Percentiles rank a stretch among this genome's conserved stretches.
Conservation (phyloP, 2,113 vertebrate species). For the Dasypus novemcinctus region DNA sequence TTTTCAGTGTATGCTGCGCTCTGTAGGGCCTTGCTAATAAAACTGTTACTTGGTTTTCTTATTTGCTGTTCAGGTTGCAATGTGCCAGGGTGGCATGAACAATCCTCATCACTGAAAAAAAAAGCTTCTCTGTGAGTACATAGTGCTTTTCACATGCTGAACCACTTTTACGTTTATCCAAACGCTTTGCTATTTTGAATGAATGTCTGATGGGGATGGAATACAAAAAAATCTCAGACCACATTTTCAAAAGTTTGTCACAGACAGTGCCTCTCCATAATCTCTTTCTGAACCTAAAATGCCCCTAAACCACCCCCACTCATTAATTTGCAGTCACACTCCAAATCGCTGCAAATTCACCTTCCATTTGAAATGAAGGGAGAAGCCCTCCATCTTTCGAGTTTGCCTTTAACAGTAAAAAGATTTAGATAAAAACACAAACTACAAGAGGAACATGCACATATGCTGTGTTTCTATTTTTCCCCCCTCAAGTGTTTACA, state of each 20-base stretch:
- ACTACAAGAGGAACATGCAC: not conserved
- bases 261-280: not conserved
- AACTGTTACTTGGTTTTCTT: not conserved
- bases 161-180: not conserved
- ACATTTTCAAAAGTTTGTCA: not conserved
- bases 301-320: not conserved
- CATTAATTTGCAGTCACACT: not conserved
- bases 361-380: not conserved
- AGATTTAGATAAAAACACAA: not conserved
- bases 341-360: not conserved
- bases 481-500: conserved; percentile 1
- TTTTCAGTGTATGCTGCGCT: not conserved
- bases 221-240: not conserved
- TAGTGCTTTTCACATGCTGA: not conserved
- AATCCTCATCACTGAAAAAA: not conserved
- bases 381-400: not conserved
- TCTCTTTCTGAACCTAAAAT: not conserved
- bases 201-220: not conserved
- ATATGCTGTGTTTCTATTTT: not conserved
- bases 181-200: not conserved
- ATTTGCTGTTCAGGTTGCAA: not conserved
- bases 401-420: conserved; percentile 12
- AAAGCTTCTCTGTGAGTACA: not conserved
- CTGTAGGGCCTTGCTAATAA: not conserved
- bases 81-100: not conserved